Evolutionary conservation across 2,888 invertebrate species (phyloP).

Genomic region (Endomychus coccineus): DNA sequence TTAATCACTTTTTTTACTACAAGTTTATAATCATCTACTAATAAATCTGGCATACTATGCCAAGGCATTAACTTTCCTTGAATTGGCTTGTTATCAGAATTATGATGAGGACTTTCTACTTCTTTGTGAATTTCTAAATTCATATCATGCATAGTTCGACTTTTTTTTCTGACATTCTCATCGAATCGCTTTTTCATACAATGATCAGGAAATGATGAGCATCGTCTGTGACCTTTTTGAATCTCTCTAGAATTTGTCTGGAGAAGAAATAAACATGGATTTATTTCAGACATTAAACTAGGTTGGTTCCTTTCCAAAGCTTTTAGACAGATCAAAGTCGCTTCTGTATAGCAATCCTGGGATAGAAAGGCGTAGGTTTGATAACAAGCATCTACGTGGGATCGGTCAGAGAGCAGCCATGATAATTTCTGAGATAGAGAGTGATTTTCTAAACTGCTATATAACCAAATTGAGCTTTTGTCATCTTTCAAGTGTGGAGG

Average conservation of each 20-base stretch:
- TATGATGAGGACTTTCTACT: constrained; percentile 3
- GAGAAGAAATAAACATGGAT: constrained; percentile 46
- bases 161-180: constrained; percentile 15
- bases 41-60: constrained; percentile 42
- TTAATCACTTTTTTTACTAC: constrained; percentile 25
- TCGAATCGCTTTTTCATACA: constrained; percentile 31
- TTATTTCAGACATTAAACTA: constrained; percentile 54
- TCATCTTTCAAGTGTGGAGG: constrained; percentile 45
- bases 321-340: constrained; percentile 54
- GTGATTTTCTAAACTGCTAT: constrained; percentile 49
- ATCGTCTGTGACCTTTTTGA: constrained; percentile 46
- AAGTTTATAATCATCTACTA: constrained; percentile 23
- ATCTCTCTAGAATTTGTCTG: constrained; percentile 31
- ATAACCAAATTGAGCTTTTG: constrained; percentile 50
- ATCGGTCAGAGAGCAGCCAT: constrained; percentile 54
- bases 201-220: constrained; percentile 50
- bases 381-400: constrained; percentile 53
- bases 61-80: constrained; percentile 40
- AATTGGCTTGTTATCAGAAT: constrained; percentile 16
- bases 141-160: not conserved
- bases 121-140: constrained; percentile 2
- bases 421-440: constrained; percentile 53
- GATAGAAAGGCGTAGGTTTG: constrained; percentile 52
- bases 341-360: constrained; percentile 53
- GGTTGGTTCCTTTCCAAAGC: constrained; percentile 58